Evolutionary conservation across 2,113 vertebrate genomes (phyloP).

Genomic region (Corvus moneduloides): DNA sequence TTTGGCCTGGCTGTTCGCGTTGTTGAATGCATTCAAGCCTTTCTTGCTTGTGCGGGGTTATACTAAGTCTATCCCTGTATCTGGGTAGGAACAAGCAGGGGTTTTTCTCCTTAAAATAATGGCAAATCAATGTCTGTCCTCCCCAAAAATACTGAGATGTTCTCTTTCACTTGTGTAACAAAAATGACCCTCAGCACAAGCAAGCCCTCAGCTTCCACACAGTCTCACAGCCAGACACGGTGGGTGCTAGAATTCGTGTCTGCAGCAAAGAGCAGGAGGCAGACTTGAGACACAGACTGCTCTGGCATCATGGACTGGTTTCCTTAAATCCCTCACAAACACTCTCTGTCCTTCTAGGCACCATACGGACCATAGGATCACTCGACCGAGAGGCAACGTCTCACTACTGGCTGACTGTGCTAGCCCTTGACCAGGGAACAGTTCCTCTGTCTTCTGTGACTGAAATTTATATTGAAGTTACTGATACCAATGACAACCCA

Average conservation of each 20-base stretch:
- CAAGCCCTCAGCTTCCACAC: background rate
- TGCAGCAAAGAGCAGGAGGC: background rate
- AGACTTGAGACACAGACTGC: background rate
- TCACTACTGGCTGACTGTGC: slow-evolving; percentile 92
- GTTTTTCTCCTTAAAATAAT: background rate
- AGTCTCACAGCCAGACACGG: background rate
- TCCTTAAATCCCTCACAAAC: background rate
- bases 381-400: slow-evolving; percentile 83
- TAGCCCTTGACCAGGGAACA: slow-evolving; percentile 85
- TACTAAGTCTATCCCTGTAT: background rate
- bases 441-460: slow-evolving; percentile 83
- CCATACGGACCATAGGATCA: slow-evolving; percentile 77
- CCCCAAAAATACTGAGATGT: background rate
- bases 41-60: background rate
- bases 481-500: slow-evolving; percentile 91
- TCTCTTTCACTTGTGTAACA: background rate
- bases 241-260: background rate
- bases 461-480: slow-evolving; percentile 91
- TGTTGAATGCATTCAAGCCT: background rate
- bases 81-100: background rate
- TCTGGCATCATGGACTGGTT: background rate
- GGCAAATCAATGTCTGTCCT: background rate
- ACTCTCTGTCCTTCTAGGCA: slow-evolving; percentile 73
- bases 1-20: background rate
- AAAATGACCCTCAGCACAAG: background rate